phyloP scores from a whole-genome alignment of 2,888 invertebrate species.

The Drosophila lacicola region DNA sequence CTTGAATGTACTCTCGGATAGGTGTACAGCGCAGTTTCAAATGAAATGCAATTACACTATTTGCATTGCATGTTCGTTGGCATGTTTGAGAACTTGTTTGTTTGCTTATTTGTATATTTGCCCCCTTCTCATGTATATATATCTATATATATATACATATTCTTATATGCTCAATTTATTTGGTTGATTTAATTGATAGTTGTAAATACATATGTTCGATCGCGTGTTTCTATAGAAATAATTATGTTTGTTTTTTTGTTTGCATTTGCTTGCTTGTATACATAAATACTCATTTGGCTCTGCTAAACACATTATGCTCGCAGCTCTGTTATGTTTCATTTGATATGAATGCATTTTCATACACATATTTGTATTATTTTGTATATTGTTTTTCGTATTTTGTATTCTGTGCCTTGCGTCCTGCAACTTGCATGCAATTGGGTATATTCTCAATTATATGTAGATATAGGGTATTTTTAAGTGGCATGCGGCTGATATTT shows the following conservation, averaged over 20 bases:
- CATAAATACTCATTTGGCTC: constrained; percentile 62
- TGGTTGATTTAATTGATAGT: constrained; percentile 61
- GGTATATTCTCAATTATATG: constrained; percentile 8
- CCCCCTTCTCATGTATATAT: constrained; percentile 12
- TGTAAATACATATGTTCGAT: constrained; percentile 62
- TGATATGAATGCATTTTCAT: constrained; percentile 61
- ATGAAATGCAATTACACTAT: constrained; percentile 75
- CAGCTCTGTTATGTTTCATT: constrained; percentile 45
- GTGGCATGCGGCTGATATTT: constrained; percentile 41
- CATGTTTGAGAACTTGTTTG: constrained; percentile 31
- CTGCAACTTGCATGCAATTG: constrained; percentile 35
- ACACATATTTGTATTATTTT: constrained; percentile 33
- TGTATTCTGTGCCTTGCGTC: constrained; percentile 18
- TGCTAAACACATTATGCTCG: constrained; percentile 12
- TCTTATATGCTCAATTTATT: constrained; percentile 38
- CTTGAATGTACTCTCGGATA: constrained; percentile 36
- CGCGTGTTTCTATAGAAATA: constrained; percentile 46
- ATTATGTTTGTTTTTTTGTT: constrained; percentile 37
- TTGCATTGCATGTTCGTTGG: constrained; percentile 67
- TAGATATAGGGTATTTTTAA: neutral
- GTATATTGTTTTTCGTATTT: constrained; percentile 2
- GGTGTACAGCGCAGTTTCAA: constrained; percentile 45
- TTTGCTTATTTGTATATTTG: constrained; percentile 34
- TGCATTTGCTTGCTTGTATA: constrained; percentile 44
- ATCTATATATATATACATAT: constrained; percentile 5